Evolutionary conservation across 2,888 invertebrate species (phyloP), one percentile per base, ranked within the genome.

Genomic region (Norana najaformis): DNA sequence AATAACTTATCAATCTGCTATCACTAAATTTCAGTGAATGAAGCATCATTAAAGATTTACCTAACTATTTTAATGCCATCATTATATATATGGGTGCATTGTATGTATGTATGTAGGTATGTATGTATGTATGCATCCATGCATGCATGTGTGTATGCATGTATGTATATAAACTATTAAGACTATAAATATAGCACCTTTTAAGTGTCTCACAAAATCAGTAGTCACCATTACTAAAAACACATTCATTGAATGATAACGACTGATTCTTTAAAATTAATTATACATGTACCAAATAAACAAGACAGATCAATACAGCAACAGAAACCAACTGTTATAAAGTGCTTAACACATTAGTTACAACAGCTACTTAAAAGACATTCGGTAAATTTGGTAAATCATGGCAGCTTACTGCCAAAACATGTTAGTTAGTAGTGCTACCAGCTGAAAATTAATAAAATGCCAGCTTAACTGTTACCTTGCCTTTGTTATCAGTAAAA

Each of bases 291-390:
- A 47, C 47, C 5, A 69, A n/a, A 69, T 23, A 69, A n/a, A n/a
- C 69, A 30, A n/a, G 11, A 69, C n/a, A 30, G 69, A 69, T 69
- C 69, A n/a, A 11, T 69, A 11, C 69, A 69, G 8, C 69, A 69
- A 69, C 69, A 69, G n/a, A 69, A 69, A n/a, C n/a, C 69, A 69
- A n/a, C 69, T n/a, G 69, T 69, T 69, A 69, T n/a, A 69, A 69
- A 69, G 69, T n/a, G n/a, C 69, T 69, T 69, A 69, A 69, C 69
- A 69, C 11, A 69, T 69, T 69, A 69, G 69, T 69, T n/a, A 69
- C 30, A 69, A 69, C 69, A 69, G 69, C 69, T 69, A 69, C 69
- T 69, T 69, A 69, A 69, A 30, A 69, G n/a, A 69, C 13, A 13
- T n/a, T 69, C 30, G n/a, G n/a, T n/a, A 69, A 69, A 69, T n/a